Percentiles rank a stretch among this genome's conserved stretches.
phyloP scores from a whole-genome alignment of 2,888 invertebrate species.

The Clitarchus hookeri region DNA sequence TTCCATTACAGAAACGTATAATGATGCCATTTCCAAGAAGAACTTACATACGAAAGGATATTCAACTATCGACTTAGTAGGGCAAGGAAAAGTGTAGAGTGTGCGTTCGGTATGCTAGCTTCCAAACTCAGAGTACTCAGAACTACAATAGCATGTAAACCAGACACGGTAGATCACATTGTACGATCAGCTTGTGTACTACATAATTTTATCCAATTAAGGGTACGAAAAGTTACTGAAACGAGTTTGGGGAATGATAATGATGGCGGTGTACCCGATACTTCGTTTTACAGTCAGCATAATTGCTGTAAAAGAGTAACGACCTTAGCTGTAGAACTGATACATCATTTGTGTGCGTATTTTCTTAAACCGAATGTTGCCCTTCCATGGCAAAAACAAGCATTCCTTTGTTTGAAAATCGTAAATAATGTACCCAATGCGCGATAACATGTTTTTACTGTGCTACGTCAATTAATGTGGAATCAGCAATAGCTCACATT shows the following conservation, averaged over 20 bases:
- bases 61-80: slow-evolving; percentile 36
- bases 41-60: slow-evolving; percentile 30
- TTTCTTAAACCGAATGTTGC: background rate
- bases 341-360: too few species aligned
- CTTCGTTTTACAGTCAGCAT: too few species aligned
- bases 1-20: slow-evolving; percentile 32
- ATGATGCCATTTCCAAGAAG: slow-evolving; percentile 34
- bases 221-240: background rate
- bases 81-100: slow-evolving; percentile 34
- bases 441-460: too few species aligned
- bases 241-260: too few species aligned
- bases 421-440: too few species aligned
- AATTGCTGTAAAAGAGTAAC: background rate
- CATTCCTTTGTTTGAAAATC: background rate
- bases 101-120: slow-evolving; percentile 35
- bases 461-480: too few species aligned
- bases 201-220: background rate
- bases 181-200: background rate
- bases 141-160: background rate
- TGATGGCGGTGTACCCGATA: too few species aligned
- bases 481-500: too few species aligned
- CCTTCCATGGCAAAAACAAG: background rate
- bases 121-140: slow-evolving; percentile 31
- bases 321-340: background rate
- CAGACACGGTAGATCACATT: background rate